Evolutionary conservation across 2,797 vertebrate species (phyloP), one percentile per base, ranked within the genome.

Genomic region (Iguana delicatissima): DNA sequence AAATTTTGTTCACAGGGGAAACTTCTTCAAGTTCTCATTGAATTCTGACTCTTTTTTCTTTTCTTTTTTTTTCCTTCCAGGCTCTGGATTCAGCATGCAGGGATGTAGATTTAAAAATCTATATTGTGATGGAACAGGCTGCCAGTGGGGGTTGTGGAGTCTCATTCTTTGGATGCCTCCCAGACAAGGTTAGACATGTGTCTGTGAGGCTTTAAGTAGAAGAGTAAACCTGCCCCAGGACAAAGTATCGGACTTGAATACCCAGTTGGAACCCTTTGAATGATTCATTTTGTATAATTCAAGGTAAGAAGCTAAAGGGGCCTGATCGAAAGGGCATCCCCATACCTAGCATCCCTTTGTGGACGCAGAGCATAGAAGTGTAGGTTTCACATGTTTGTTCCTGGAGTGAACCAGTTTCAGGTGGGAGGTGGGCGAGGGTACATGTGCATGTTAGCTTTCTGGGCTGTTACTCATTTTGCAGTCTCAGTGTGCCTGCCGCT

Each of bases 101-200:
- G 29, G 67, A 29, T 42, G 12, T 76, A 79, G 62, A 4, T 50
- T 57, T 64, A 59, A 18, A 46, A 26, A 5, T 64, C 57, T n/a
- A 59, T 52, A 8, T 6, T 5, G 42, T 52, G 64, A 52, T n/a
- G 29, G 74, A 46, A 64, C n/a, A 81, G n/a, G 77, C 42, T 88
- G 59, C 62, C 32, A 69, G 26, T 69, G 62, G 62, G 32, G 59
- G 16, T 16, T 29, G 46, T 26, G 46, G 77, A 81, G 55, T 72
- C 86, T 81, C 79, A 88, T 88, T 88, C 79, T 13, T 88, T 80
- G 32, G 35, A 81, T 88, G 79, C 77, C 64, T 81, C 52, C 64
- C 35, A 69, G 62, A 38, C 77, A 81, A 88, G 77, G 86, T 81
- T 88, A 88, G 86, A 32, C 79, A 55, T 88, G 62, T 55, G 62